Conservation (phyloP, 2,113 vertebrate genomes). For the Sander vitreus region DNA sequence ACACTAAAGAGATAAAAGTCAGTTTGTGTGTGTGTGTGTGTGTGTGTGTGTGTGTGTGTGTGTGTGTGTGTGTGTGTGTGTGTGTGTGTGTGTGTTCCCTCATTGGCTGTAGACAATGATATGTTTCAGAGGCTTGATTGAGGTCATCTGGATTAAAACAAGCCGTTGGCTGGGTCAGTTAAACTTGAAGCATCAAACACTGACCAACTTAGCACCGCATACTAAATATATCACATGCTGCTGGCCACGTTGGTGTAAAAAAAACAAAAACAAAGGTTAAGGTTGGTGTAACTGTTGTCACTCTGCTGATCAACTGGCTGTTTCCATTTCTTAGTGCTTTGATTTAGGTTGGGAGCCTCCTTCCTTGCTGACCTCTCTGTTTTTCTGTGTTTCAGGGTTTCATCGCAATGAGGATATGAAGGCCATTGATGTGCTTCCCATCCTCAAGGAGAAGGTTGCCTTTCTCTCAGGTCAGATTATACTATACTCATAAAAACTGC, state of each 20-base stretch:
- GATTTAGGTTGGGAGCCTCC: not conserved
- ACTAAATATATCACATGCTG: not conserved
- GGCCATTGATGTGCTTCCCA: conserved; percentile 96
- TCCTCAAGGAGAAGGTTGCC: conserved; percentile 98
- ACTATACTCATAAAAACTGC: not conserved
- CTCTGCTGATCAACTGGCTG: not conserved
- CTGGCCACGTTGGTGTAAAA: not conserved
- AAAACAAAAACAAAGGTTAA: not conserved
- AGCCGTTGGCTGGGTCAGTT: not conserved
- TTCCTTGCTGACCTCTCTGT: not conserved
- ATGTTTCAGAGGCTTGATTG: not conserved
- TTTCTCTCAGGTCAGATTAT: conserved; percentile 92
- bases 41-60: conserved; percentile 1
- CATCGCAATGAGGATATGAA: conserved; percentile 99
- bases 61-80: conserved; percentile 8
- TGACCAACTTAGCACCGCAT: not conserved
- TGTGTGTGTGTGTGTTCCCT: conserved; percentile 4
- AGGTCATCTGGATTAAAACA: conserved; percentile 6
- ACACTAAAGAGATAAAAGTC: not conserved
- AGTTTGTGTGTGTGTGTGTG: not conserved
- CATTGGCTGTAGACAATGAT: not conserved
- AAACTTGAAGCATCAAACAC: not conserved
- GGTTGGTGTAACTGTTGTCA: too few species aligned
- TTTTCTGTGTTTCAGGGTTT: conserved; percentile 88
- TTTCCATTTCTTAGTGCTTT: conserved; percentile 5